phyloP scores from a whole-genome alignment of 30 jellyfish, hydroid and myxozoan species.

The Chrysaora quinquecirrha region DNA sequence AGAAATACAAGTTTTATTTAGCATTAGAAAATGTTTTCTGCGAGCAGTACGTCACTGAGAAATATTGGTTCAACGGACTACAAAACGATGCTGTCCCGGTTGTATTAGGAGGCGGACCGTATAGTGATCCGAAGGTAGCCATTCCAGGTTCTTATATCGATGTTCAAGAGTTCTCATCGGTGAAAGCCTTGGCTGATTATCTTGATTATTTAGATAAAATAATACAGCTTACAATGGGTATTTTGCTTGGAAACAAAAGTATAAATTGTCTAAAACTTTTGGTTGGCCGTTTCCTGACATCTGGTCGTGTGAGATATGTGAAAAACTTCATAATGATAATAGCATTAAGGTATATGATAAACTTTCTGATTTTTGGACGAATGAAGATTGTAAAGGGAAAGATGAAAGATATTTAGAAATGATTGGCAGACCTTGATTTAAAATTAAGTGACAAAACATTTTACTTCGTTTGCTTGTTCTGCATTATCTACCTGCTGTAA shows the following conservation, averaged over 20 bases:
- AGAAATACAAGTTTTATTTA: too few species aligned
- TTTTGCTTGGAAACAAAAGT: too few species aligned
- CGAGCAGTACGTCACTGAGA: too few species aligned
- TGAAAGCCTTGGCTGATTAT: too few species aligned
- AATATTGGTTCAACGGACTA: constrained; percentile 61
- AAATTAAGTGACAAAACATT: too few species aligned
- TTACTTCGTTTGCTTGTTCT: too few species aligned
- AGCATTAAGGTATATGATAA: neutral
- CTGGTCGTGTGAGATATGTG: constrained; percentile 51
- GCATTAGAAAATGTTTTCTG: too few species aligned
- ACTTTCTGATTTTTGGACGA: constrained; percentile 45
- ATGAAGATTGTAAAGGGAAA: constrained; percentile 1
- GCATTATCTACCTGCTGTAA: too few species aligned
- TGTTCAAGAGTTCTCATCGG: constrained; percentile 45
- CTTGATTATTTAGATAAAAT: constrained; percentile 51
- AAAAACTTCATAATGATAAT: constrained; percentile 22
- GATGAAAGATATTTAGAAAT: neutral
- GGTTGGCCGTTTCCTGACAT: too few species aligned
- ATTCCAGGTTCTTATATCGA: constrained; percentile 72
- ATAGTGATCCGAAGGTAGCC: constrained; percentile 62
- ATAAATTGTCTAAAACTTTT: too few species aligned
- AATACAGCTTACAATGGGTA: constrained; percentile 73
- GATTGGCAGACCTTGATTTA: neutral
- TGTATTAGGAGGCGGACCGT: constrained; percentile 81
- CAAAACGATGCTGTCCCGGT: constrained; percentile 53